These are phyloP conservation scores for Microcebus ravelobensis DNA, from an alignment of 2,113 vertebrate species.

Conservation along the genomic window DNA sequence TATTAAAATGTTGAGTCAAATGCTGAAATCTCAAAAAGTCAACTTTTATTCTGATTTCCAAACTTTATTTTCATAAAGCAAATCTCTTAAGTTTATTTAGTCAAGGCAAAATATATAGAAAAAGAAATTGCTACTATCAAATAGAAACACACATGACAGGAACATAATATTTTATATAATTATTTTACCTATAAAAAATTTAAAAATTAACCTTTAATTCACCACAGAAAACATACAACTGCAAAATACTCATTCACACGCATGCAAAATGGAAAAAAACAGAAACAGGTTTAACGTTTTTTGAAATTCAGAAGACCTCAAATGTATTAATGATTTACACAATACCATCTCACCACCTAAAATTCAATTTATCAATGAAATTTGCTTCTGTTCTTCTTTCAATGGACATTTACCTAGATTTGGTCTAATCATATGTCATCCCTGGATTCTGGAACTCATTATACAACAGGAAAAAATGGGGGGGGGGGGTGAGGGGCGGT, in stretches of 20 bases:
- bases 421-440: not conserved
- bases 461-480: not conserved
- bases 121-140: constrained; percentile 41
- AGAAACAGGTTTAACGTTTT: not conserved
- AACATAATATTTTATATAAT: constrained; percentile 24
- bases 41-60: constrained; percentile 52
- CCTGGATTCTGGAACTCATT: constrained; percentile 24
- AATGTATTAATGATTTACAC: not conserved
- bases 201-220: constrained; percentile 54
- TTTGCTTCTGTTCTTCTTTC: not conserved
- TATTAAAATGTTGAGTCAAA: constrained; percentile 48
- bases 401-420: not conserved
- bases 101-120: not conserved
- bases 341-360: not conserved
- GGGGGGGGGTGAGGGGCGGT: too few species aligned
- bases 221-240: not conserved
- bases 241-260: constrained; percentile 10
- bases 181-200: constrained; percentile 37
- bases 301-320: constrained; percentile 27
- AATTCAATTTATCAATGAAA: constrained; percentile 33
- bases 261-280: constrained; percentile 14
- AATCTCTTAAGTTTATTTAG: constrained; percentile 34
- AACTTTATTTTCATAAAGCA: constrained; percentile 55
- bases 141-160: not conserved
- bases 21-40: constrained; percentile 31